A percentile compares a stretch with the other conserved stretches of the same genome.
These are phyloP conservation scores for Falco cherrug DNA, from an alignment of 2,797 vertebrate species.

Conservation along the genomic window DNA sequence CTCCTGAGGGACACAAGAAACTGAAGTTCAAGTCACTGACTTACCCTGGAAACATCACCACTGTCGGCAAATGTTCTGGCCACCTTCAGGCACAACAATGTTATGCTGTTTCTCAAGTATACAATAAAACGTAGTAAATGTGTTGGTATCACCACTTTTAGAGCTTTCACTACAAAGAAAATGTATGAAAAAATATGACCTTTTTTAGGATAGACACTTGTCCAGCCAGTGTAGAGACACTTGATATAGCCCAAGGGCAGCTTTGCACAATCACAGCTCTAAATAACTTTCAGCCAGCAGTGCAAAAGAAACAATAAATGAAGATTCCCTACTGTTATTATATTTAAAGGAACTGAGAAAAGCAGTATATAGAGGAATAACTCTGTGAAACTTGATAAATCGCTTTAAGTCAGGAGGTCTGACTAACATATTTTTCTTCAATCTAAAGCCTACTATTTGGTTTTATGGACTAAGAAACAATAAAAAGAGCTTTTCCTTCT, in stretches of 20 bases:
- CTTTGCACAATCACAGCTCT: background rate
- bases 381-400: background rate
- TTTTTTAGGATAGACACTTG: background rate
- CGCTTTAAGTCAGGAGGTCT: background rate
- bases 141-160: background rate
- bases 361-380: background rate
- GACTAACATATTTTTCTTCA: background rate
- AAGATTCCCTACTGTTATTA: background rate
- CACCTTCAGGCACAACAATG: background rate
- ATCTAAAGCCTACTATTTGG: background rate
- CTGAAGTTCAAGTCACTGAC: background rate
- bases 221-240: background rate
- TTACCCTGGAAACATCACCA: background rate
- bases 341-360: background rate
- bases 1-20: background rate
- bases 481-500: background rate
- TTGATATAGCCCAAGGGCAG: background rate
- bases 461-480: background rate
- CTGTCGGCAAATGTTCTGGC: background rate
- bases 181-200: background rate
- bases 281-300: background rate
- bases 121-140: background rate
- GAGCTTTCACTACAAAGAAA: background rate
- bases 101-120: background rate
- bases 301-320: background rate